Conservation (phyloP, 37 sponge, comb jelly and placozoan species). For the Axinella damicornis region DNA sequence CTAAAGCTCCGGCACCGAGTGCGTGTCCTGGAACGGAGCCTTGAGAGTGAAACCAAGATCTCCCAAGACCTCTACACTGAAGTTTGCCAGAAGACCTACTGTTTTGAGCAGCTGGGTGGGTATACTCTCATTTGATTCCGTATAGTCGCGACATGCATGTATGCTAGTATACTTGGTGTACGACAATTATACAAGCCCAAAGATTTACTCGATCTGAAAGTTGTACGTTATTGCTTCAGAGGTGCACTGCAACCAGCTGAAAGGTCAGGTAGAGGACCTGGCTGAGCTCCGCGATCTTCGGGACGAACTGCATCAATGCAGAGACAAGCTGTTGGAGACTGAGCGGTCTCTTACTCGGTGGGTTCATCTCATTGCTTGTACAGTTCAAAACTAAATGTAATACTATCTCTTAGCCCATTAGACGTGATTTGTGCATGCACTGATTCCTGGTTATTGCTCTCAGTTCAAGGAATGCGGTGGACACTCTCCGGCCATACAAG, state of each 20-base stretch:
- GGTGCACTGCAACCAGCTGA: slow-evolving; percentile 1
- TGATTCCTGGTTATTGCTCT: background rate
- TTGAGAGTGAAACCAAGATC: slow-evolving; percentile 29
- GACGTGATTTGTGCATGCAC: too few species aligned
- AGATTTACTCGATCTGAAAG: too few species aligned
- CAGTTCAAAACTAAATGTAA: too few species aligned
- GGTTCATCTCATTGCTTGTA: background rate
- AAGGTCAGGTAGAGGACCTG: slow-evolving; percentile 17
- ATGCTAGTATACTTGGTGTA: too few species aligned
- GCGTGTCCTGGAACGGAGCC: slow-evolving; percentile 23
- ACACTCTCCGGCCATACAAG: slow-evolving; percentile 17
- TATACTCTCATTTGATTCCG: too few species aligned
- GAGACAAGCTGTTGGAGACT: background rate
- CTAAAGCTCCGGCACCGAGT: slow-evolving; percentile 27
- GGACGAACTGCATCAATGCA: slow-evolving; percentile 49
- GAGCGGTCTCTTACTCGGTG: slow-evolving; percentile 27
- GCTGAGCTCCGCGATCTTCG: slow-evolving; percentile 30
- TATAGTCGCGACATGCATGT: too few species aligned
- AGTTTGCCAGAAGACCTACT: slow-evolving; percentile 14
- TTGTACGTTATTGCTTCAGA: too few species aligned
- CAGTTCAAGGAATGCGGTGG: slow-evolving; percentile 2
- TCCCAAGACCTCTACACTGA: slow-evolving; percentile 31
- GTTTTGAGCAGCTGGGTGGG: too few species aligned
- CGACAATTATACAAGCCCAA: too few species aligned
- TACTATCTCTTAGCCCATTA: too few species aligned